Conservation (phyloP, 2,888 invertebrate genomes). For the Exocentrus adspersus region DNA sequence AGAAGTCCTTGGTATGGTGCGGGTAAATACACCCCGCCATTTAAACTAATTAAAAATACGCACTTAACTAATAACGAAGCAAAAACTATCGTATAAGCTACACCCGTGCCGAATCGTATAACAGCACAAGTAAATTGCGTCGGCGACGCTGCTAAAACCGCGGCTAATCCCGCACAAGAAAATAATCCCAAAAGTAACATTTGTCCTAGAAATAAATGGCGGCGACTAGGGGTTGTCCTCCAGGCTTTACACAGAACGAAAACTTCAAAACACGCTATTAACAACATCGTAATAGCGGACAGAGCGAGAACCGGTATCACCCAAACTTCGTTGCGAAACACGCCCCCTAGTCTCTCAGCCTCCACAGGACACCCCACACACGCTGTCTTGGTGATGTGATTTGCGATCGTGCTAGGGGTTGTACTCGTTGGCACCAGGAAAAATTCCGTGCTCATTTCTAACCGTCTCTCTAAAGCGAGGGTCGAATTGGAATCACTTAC, state of each 20-base stretch:
- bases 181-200: constrained; percentile 86
- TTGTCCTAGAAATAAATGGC: constrained; percentile 88
- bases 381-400: constrained; percentile 59
- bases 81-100: constrained; percentile 87
- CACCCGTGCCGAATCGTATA: constrained; percentile 83
- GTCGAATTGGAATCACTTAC: constrained; percentile 27
- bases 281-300: constrained; percentile 83
- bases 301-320: constrained; percentile 88
- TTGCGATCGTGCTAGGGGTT: constrained; percentile 53
- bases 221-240: constrained; percentile 82
- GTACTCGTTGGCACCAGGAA: constrained; percentile 76
- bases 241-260: constrained; percentile 89
- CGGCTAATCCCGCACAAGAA: constrained; percentile 81
- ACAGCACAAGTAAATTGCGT: constrained; percentile 83
- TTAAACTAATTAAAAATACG: constrained; percentile 90
- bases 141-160: constrained; percentile 81
- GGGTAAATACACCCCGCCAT: constrained; percentile 90
- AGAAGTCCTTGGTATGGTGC: constrained; percentile 92
- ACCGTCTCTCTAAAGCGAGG: constrained; percentile 63
- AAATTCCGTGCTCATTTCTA: constrained; percentile 87
- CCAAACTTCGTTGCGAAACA: constrained; percentile 82
- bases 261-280: constrained; percentile 87
- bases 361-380: constrained; percentile 48
- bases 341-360: constrained; percentile 49
- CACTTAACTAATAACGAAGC: constrained; percentile 93